Base-by-base conservation (phyloP, 2,888 invertebrate genomes). In the Diloba caeruleocephala region DNA sequence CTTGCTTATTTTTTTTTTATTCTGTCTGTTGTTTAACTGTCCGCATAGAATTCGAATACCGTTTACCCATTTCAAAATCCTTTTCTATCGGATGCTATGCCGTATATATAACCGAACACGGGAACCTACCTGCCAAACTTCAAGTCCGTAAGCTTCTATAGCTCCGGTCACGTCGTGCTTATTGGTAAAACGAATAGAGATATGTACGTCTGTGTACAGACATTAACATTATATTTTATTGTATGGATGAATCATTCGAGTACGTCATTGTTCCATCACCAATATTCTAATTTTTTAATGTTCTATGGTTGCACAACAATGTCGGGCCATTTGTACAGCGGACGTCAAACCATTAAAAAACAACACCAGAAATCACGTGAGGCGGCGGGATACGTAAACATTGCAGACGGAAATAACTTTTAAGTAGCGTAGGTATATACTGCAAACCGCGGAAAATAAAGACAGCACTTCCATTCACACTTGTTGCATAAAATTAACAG, bases 331-430 rank as follows among this genome's bases (percentile, higher is more conserved):
- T 76, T 66, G 75, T 76, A 65, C 32, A 17, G 15, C 61, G 19
- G 72, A 76, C 82, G 82, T 81, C 84, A 79, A 64, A 53, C 73
- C 65, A 74, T 78, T 71, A 74, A 73, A 79, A 79, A 68, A 66
- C 71, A 74, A 66, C 74, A 60, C 58, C 56, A 44, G 53, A 26
- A 51, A 82, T 89, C 88, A 89, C 89, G 89, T 89, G 89, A 88
- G 74, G 55, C 10, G 36, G 49, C 38, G 41, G 38, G 53, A 56
- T 58, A 74, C 86, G 84, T 85, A 87, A 85, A 83, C 80, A 84
- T 56, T 71, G 55, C 59, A 49, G 50, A 72, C 67, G 31, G 49
- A 76, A 82, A 81, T 81, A 80, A 44, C 43, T 50, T 34, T 42
- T 31, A 54, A 58, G 37, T 48, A 38, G 13, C 44, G 17, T 51